Conservation (phyloP, 2,797 vertebrate species). For the Notolepis coatsorum region DNA sequence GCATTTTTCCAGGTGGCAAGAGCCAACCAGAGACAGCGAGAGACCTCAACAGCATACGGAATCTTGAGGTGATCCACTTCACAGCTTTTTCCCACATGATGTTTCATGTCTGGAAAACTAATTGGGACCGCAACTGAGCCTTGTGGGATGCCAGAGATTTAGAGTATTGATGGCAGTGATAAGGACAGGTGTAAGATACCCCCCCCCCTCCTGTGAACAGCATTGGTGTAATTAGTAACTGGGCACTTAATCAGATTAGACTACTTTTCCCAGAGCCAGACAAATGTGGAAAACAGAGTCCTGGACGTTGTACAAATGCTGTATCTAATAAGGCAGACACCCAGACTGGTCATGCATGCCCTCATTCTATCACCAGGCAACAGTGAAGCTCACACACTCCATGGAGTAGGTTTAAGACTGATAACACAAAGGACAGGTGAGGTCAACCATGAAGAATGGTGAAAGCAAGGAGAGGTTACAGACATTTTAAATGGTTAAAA, state of each 20-base stretch:
- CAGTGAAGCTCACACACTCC: neutral
- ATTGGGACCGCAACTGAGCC: neutral
- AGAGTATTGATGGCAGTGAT: neutral
- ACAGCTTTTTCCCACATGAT: neutral
- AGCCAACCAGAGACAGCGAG: neutral
- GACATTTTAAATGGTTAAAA: no score
- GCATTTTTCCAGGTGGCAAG: constrained; percentile 2
- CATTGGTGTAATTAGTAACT: neutral
- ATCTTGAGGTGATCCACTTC: neutral
- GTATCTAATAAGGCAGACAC: neutral
- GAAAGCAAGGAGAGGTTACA: neutral
- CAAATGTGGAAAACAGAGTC: constrained; percentile 23
- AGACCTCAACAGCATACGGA: neutral
- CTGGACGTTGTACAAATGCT: neutral
- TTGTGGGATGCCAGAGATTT: neutral
- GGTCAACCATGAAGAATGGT: neutral
- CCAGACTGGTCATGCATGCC: neutral
- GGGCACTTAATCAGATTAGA: neutral
- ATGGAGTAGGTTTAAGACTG: neutral
- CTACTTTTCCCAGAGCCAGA: neutral
- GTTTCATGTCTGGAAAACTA: neutral
- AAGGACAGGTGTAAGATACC: constrained; percentile 2
- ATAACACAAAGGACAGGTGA: neutral
- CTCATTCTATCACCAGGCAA: neutral
- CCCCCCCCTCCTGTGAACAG: constrained; percentile 23